Evolutionary conservation across 2,888 invertebrate genomes (phyloP).

Genomic region (Synanthedon formicaeformis): DNA sequence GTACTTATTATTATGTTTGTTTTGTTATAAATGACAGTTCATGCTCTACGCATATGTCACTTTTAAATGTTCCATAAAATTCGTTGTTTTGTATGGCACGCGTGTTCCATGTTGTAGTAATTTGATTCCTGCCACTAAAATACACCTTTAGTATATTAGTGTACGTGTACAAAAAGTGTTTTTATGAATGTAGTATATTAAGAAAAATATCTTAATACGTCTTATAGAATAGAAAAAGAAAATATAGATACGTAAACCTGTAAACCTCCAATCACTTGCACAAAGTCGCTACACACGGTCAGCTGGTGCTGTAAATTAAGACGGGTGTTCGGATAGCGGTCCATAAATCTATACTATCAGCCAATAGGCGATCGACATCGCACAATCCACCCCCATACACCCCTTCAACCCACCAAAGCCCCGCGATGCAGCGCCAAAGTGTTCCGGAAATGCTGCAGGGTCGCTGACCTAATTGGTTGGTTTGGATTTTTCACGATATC

Average conservation of each 20-base stretch:
- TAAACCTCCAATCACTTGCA: not conserved
- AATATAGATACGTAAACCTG: not conserved
- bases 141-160: no score
- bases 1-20: no score
- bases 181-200: no score
- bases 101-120: no score
- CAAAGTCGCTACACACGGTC: constrained; percentile 2
- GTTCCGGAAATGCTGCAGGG: constrained; percentile 1
- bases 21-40: no score
- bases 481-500: not conserved
- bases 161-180: no score
- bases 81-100: no score
- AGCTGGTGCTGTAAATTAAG: constrained; percentile 20
- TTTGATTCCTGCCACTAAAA: no score
- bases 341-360: constrained; percentile 24
- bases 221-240: not conserved
- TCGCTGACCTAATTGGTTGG: constrained; percentile 7
- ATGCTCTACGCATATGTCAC: no score
- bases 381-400: constrained; percentile 3
- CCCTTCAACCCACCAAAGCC: not conserved
- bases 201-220: no score
- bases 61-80: no score
- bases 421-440: constrained; percentile 1
- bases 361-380: constrained; percentile 15
- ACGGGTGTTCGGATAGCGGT: constrained; percentile 16